These are phyloP conservation scores for Tupaia chinensis DNA, from an alignment of 2,113 vertebrate species.

Conservation along the genomic window DNA sequence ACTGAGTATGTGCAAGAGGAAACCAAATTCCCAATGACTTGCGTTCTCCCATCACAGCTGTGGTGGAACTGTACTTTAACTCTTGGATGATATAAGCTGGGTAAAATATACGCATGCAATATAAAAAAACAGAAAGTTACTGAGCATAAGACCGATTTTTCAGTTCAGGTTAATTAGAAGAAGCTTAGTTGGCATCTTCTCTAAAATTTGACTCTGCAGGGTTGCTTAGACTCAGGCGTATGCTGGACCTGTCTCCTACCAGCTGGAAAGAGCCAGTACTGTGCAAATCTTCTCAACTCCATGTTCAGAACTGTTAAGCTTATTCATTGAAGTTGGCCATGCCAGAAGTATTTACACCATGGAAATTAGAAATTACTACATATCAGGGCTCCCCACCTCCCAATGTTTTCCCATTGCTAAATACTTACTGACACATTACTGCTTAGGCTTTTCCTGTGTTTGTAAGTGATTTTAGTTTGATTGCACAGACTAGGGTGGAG, in stretches of 20 bases:
- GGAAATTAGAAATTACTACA: not conserved
- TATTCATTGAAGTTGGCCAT: not conserved
- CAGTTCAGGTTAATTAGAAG: not conserved
- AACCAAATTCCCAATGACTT: not conserved
- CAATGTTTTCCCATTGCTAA: not conserved
- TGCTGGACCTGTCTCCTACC: not conserved
- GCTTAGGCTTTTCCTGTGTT: not conserved
- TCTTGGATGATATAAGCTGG: not conserved
- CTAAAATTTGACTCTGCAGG: not conserved
- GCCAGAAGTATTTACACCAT: not conserved
- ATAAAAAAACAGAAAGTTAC: not conserved
- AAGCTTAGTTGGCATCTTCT: not conserved
- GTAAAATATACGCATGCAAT: not conserved
- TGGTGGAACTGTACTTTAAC: not conserved
- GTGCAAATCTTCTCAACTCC: not conserved
- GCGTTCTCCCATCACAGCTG: not conserved
- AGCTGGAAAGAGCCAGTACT: not conserved
- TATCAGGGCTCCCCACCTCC: not conserved
- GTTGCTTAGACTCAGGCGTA: not conserved
- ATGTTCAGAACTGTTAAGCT: not conserved
- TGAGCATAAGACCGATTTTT: not conserved
- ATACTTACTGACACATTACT: not conserved
- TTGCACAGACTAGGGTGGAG: not conserved
- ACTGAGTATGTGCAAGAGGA: not conserved
- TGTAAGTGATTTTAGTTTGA: constrained; percentile 8